Percentiles rank a stretch among this genome's conserved stretches.
These are phyloP conservation scores for Chaetura pelagica DNA, from an alignment of 2,113 vertebrate species.

Conservation along the genomic window DNA sequence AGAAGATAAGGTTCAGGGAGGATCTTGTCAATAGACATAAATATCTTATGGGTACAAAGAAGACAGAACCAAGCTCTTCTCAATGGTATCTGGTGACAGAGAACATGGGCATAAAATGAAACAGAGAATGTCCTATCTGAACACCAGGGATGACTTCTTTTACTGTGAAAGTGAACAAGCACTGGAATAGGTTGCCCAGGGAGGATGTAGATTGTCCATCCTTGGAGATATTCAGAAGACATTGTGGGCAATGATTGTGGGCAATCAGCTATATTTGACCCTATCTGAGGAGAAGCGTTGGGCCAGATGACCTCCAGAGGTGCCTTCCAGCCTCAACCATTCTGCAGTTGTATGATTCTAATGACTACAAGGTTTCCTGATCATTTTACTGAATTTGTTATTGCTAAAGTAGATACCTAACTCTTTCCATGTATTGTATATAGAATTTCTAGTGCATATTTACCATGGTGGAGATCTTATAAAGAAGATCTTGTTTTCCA, in stretches of 20 bases:
- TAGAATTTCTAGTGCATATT: not conserved
- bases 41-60: not conserved
- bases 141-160: too few relatives aligned
- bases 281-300: not conserved
- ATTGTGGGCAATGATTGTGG: not conserved
- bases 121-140: too few relatives aligned
- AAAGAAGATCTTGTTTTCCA: not conserved
- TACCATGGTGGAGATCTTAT: not conserved
- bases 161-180: too few relatives aligned
- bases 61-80: not conserved
- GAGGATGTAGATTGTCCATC: too few relatives aligned
- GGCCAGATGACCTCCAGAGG: not conserved
- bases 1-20: not conserved
- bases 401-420: not conserved
- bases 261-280: rapidly evolving
- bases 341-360: not conserved
- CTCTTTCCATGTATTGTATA: not conserved
- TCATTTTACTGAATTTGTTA: not conserved
- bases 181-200: too few relatives aligned
- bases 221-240: not conserved
- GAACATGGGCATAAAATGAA: too few relatives aligned
- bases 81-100: too few relatives aligned
- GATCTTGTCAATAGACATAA: not conserved
- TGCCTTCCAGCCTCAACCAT: not conserved
- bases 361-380: not conserved